Base-by-base conservation (phyloP, 2,888 invertebrate genomes). In the Elmis aenea region DNA sequence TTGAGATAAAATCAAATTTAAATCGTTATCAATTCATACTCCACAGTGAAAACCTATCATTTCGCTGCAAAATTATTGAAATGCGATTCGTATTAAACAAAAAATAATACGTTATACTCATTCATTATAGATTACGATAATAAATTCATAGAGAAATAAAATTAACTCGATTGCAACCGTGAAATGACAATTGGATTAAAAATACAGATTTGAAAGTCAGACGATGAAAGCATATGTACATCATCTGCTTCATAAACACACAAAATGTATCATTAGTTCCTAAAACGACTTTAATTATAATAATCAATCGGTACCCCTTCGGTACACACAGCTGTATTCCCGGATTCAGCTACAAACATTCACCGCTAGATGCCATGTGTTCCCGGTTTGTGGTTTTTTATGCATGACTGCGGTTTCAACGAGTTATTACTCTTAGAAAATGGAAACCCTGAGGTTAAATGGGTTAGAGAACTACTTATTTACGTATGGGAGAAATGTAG, bases 211-310 rank as follows among this genome's bases (percentile, higher is more conserved):
- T 33, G 5, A 13, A 30, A 38, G 30, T 38, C 25, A 30, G 29
- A 25, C 31, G 25, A 38, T 42, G 18, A 33, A 33, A 38, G 30
- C 35, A 38, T 45, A 32, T 43, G 40, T 36, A 37, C 43, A 45
- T 49, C 49, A 45, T 50, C 45, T 50, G 47, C 40, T 42, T 47
- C 49, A 48, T 50, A 48, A 47, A 47, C 38, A 44, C 42, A 40
- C 33, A 34, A 44, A 45, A 34, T 42, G 25, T 46, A 42, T 49
- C 38, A 52, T 52, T 50, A 11, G 18, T 34, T 25, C 16, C 39
- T 22, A 47, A 49, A 46, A 24, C 35, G 24, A 44, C 33, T 32
- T 33, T 50, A 52, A 52, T 52, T 50, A 52, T 47, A 46, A 49
- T 52, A 50, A 52, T 52, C 48, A 50, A 48, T 48, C 34, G 18